Base-by-base conservation (phyloP, 2,797 vertebrate species). In the Aratinga solstitialis region DNA sequence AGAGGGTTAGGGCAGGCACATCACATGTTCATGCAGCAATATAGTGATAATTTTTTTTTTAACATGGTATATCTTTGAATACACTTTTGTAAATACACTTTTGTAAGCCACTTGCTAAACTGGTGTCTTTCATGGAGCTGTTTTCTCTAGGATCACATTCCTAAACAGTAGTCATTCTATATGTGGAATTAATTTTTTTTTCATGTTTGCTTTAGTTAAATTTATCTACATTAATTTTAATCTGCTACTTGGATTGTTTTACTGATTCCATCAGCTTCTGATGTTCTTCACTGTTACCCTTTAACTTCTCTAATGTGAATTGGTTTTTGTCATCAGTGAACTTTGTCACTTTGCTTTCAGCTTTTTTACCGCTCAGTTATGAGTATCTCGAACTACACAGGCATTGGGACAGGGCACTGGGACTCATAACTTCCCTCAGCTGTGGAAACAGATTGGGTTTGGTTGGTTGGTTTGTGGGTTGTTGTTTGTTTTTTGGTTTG, bases 1-100 rank as follows among this genome's bases (percentile, higher is more conserved):
- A 58, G 67, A 82, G 51, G 8, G 24, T 51, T 79, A 59, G 51
- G 43, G 30, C 59, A 73, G 34, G 22, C 54, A 26, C 5, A 47
- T 83, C 34, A 67, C 19, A 3, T 76, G 34, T 34, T 88, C 69
- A 18, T 83, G 45, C 15, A 38, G 34, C 68, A 45, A 29, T 67
- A 14, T 3, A 74, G 32, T 66, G 27, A 58, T 83, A 54, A 45
- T 63, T 5, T 47, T 81, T 63, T 75, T 48, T 34, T n/a, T 78
- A 43, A 18, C 0, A 4, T 8, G 5, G 1, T 17, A 1, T 53
- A 3, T 69, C 11, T 82, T 69, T 58, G 45, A 45, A 42, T 6
- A 3, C 2, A 5, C 4, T 56, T 66, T 29, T 58, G 19, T 71
- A 84, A 62, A 48, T 7, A 3, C 2, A 5, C 4, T 61, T 66